phyloP scores from a whole-genome alignment of 2,797 vertebrate genomes.

The Emys orbicularis region DNA sequence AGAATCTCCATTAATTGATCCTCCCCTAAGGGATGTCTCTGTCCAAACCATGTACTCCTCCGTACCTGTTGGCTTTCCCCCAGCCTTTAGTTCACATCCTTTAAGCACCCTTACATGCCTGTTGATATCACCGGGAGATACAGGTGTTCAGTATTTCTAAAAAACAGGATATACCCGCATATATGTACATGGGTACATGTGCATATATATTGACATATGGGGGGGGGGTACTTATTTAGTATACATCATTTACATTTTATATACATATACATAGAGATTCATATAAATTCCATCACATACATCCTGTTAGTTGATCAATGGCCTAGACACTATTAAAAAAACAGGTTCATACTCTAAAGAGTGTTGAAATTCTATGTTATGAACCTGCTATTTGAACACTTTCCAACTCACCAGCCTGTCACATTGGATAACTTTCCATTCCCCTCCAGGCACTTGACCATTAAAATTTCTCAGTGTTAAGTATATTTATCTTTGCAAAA shows the following conservation, averaged over 20 bases:
- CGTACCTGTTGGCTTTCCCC: no score
- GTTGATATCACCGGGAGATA: neutral
- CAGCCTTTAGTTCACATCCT: no score
- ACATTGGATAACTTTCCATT: conserved; percentile 32
- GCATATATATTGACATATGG: neutral
- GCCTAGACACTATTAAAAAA: neutral
- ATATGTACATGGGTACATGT: neutral
- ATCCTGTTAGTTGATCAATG: conserved; percentile 10
- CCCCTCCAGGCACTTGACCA: conserved; percentile 32
- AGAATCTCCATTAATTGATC: no score
- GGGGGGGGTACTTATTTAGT: no score
- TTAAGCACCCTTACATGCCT: neutral
- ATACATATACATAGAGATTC: rapidly evolving
- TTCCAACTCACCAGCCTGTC: conserved; percentile 56
- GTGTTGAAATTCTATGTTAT: neutral
- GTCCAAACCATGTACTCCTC: no score
- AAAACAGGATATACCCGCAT: neutral
- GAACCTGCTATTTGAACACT: conserved; percentile 23
- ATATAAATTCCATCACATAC: neutral
- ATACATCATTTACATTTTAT: neutral
- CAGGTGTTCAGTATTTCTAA: neutral
- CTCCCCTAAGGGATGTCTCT: no score
- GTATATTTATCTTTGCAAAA: conserved; percentile 19
- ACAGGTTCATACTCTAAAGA: neutral
- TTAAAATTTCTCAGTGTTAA: conserved; percentile 50